Evolutionary conservation across 2,113 vertebrate genomes (phyloP).

Genomic region (Macheiramphus alcinus): DNA sequence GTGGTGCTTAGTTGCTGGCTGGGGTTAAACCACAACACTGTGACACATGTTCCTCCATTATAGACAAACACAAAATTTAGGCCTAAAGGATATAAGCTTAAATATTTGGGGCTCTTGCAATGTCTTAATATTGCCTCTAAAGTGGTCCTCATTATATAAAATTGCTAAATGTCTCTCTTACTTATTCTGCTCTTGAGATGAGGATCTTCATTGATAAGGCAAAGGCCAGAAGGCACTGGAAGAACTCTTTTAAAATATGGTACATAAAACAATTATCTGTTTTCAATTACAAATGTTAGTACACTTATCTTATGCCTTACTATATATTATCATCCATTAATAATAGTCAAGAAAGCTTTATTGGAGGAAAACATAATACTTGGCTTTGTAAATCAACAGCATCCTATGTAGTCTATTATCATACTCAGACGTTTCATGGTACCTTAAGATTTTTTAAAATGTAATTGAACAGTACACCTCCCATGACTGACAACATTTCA

Average conservation of each 20-base stretch:
- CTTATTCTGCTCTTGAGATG: background rate
- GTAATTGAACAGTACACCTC: background rate
- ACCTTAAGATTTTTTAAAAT: background rate
- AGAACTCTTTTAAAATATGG: background rate
- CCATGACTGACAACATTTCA: background rate
- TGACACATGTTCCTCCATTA: background rate
- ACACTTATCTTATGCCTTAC: background rate
- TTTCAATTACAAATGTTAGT: background rate
- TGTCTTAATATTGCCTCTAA: background rate
- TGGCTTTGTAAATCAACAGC: background rate
- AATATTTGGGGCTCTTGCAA: background rate
- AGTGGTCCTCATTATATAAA: background rate
- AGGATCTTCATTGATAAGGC: background rate
- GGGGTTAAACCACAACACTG: no score
- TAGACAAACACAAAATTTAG: background rate
- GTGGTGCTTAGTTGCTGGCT: no score
- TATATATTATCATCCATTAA: background rate
- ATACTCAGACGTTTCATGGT: background rate
- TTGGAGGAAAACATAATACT: background rate
- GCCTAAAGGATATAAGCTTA: background rate
- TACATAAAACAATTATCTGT: background rate
- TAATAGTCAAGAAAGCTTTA: background rate
- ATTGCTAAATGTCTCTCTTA: background rate
- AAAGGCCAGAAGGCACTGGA: background rate
- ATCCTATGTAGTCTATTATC: background rate